These are phyloP conservation scores for Caenorhabditis briggsae DNA, from an alignment of 1,140 invertebrate species.

Conservation along the genomic window DNA sequence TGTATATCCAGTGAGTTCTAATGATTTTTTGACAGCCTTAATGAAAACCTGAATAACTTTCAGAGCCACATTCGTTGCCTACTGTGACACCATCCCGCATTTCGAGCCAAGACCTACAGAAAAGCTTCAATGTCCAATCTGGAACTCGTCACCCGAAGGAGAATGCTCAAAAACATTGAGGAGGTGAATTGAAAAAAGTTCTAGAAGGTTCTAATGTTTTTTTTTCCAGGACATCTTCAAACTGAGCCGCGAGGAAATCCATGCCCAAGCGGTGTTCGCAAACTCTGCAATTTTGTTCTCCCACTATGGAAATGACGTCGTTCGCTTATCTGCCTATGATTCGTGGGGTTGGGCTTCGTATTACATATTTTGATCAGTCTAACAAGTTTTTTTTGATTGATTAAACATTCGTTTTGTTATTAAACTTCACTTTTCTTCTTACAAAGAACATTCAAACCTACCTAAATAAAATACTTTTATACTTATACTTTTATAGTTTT, in stretches of 20 bases:
- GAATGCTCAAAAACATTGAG: not conserved
- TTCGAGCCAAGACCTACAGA: not conserved
- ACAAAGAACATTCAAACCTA: too few relatives aligned
- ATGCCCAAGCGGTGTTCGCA: not conserved
- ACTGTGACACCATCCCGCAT: not conserved
- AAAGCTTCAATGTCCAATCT: not conserved
- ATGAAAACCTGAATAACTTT: not conserved
- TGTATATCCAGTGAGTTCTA: not conserved
- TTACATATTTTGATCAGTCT: too few relatives aligned
- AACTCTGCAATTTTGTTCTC: not conserved
- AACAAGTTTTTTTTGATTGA: too few relatives aligned
- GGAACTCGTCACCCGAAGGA: not conserved
- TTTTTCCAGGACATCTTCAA: slow-evolving; percentile 26
- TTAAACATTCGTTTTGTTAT: too few relatives aligned
- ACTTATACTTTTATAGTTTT: too few relatives aligned
- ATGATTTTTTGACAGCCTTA: too few relatives aligned
- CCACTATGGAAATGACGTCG: slow-evolving; percentile 1
- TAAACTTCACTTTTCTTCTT: too few relatives aligned
- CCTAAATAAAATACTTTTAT: too few relatives aligned
- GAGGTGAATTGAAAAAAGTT: not conserved
- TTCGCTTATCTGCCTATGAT: not conserved
- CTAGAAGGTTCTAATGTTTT: not conserved
- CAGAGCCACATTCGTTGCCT: not conserved
- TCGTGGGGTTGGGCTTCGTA: too few relatives aligned
- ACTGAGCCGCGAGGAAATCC: not conserved